Percentiles rank a stretch among this genome's conserved stretches.
Evolutionary conservation across 2,797 vertebrate species (phyloP).

Genomic region (Fistularia tabacaria): DNA sequence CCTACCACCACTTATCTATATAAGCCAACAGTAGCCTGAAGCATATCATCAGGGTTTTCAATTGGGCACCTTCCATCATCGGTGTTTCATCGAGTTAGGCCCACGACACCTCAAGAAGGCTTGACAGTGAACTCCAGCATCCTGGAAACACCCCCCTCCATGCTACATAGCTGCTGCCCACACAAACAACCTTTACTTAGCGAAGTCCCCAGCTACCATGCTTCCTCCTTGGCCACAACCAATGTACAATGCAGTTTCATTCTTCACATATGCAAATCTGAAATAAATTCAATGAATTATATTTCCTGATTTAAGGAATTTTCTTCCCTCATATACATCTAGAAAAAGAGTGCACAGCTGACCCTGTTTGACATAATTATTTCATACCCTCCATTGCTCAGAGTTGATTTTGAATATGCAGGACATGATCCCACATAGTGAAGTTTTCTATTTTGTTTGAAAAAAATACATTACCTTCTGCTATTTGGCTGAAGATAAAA

Average conservation of each 20-base stretch:
- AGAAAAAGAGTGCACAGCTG: conserved; percentile 29
- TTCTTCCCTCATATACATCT: conserved; percentile 10
- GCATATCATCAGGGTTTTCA: too few species aligned
- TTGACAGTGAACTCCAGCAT: too few species aligned
- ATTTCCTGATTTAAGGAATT: conserved; percentile 22
- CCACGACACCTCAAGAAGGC: too few species aligned
- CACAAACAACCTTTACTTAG: too few species aligned
- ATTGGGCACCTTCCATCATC: too few species aligned
- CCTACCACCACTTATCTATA: too few species aligned
- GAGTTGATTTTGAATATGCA: conserved; percentile 42
- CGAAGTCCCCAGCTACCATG: too few species aligned
- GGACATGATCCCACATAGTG: conserved; percentile 46
- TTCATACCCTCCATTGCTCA: conserved; percentile 44
- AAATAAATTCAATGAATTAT: background rate
- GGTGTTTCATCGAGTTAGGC: too few species aligned
- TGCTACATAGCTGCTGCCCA: too few species aligned
- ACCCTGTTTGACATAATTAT: conserved; percentile 66
- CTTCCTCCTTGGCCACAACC: too few species aligned
- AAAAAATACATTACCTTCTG: conserved; percentile 28
- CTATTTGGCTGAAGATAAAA: conserved; percentile 42
- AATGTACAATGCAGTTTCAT: background rate
- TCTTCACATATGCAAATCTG: background rate
- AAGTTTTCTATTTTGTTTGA: conserved; percentile 23
- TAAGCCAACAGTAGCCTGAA: too few species aligned
- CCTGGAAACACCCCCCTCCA: too few species aligned